These are phyloP conservation scores for Hylaeus anthracinus DNA, from an alignment of 1,140 invertebrate genomes.

Conservation along the genomic window DNA sequence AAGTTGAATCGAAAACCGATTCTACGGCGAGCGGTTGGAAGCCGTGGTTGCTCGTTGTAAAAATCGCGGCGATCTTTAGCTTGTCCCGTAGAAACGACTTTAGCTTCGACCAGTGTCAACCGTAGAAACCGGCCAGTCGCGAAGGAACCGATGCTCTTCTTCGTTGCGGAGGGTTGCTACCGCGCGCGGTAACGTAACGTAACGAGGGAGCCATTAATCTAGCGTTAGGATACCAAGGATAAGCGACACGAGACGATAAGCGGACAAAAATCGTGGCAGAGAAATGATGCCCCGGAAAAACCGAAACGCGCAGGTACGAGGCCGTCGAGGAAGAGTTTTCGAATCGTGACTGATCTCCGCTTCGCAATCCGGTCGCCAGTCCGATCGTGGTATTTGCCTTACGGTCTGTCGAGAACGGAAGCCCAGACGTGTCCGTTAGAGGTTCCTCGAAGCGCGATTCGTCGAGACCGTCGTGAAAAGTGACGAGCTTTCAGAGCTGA, in stretches of 20 bases:
- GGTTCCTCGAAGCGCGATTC: background rate
- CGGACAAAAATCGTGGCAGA: background rate
- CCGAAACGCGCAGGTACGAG: background rate
- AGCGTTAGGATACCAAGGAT: conserved; percentile 37
- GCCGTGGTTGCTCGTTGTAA: no score
- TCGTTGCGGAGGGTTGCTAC: background rate
- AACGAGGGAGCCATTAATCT: conserved; percentile 5
- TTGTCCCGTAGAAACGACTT: background rate
- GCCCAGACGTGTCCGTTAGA: conserved; percentile 14
- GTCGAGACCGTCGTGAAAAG: background rate
- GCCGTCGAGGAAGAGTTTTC: background rate
- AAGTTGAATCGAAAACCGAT: no score
- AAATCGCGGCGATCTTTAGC: no score
- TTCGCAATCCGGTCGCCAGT: conserved; percentile 1
- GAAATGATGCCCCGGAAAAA: no score
- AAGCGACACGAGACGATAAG: conserved; percentile 20
- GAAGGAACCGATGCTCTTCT: no score
- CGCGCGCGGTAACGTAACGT: background rate
- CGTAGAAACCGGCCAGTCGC: background rate
- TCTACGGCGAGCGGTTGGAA: no score
- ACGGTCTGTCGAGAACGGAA: conserved; percentile 35
- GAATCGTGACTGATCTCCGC: conserved; percentile 22
- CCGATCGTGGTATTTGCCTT: conserved; percentile 49
- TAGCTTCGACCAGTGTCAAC: no score
- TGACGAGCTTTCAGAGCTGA: background rate